Base-by-base conservation (phyloP, 2,888 invertebrate species). In the Prosopocoilus inquinatus region DNA sequence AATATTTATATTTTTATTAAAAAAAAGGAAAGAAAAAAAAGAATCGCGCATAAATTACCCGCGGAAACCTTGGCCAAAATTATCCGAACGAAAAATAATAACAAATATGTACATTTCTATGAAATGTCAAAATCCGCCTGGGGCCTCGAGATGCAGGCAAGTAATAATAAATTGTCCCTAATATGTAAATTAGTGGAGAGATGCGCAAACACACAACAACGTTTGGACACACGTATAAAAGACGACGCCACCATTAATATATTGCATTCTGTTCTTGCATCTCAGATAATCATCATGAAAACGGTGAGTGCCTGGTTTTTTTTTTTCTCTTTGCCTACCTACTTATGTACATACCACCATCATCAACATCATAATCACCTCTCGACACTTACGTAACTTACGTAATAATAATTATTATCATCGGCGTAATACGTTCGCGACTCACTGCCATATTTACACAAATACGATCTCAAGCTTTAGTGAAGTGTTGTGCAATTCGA, bases 201-300 rank as follows among this genome's bases (percentile, higher is more conserved):
- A 48, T 55, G 55, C 55, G 55, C 55, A 55, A 52, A 56, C 52
- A 38, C 41, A 41, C 41, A 36, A 41, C 41, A 41, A 41, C 41
- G 16, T 55, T 46, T 48, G 56, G 43, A 56, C 38, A 52, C 20
- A 28, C 20, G 20, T 56, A 56, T 56, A 56, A 56, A 56, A 56
- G 56, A 53, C 41, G 48, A 56, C 38, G 36, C 52, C 44, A 38
- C 38, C 39, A 33, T 16, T 39, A 38, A 46, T 33, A 39, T 39
- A 49, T 47, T 52, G 56, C 52, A 56, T 56, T 56, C 52, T 39
- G 56, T 56, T 56, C 52, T 56, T 56, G 51, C 50, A 56, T 35
- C 51, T 52, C 47, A 45, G 50, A 55, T 55, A 50, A 55, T 56
- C 56, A 56, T 51, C 56, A 56, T 56, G 56, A 56, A 56, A 47